Base-by-base conservation (phyloP, 1,140 invertebrate genomes). In the Portunus trituberculatus region DNA sequence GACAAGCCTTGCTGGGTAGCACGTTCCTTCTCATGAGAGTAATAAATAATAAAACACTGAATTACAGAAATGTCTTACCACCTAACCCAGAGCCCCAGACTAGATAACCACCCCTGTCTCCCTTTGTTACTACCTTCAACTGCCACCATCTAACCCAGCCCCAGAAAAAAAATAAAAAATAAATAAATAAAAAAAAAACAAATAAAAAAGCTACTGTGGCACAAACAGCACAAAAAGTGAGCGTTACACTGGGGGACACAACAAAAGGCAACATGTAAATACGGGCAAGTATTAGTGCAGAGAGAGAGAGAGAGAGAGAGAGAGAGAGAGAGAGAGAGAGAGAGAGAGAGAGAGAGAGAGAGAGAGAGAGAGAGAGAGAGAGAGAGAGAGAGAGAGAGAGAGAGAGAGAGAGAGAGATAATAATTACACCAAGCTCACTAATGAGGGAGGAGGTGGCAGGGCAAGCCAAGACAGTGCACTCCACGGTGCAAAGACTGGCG, bases 21-120 rank as follows among this genome's bases (percentile, higher is more conserved):
- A 76, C 67, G 67, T 76, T 76, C 67, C 67, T 20, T 76, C 67
- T 76, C 14, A 6, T 7, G 16, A n/a, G 67, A 76, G n/a, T 59
- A 76, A 76, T 76, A 76, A 76, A 76, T 76, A 76, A 76, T n/a
- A 76, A 7, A 76, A 76, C 67, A 76, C 67, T 76, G 67, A 76
- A 76, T 76, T 76, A 76, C 3, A 76, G 20, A 76, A 76, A 76
- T 59, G 16, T 76, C 67, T 76, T 76, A 76, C 67, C 67, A 76
- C n/a, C 67, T 76, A 76, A 76, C 67, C 67, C 67, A 76, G n/a
- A 76, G n/a, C n/a, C 67, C 67, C 67, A 76, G 67, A 76, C 67
- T 76, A 76, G 67, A 76, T 76, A 20, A 76, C 67, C 67, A 76
- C 25, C 67, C 67, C 67, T 76, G 20, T 76, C 67, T 76, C 67